These are phyloP conservation scores for Catamblyrhynchus diadema DNA, from an alignment of 2,797 vertebrate genomes.

Conservation along the genomic window DNA sequence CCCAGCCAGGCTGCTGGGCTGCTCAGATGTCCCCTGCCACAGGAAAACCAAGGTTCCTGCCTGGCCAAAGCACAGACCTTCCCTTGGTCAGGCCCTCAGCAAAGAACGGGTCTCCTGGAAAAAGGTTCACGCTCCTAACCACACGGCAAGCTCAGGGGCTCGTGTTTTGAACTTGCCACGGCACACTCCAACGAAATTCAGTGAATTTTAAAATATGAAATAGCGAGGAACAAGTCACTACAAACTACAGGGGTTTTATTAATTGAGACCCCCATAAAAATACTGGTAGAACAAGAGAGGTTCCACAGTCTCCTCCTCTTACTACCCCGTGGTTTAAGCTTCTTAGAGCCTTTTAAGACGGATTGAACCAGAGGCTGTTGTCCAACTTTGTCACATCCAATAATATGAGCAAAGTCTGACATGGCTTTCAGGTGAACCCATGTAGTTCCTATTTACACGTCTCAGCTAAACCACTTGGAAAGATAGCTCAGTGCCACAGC, in stretches of 20 bases:
- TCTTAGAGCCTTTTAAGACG: conserved; percentile 56
- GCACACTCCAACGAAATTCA: rapidly evolving
- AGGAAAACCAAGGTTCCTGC: background rate
- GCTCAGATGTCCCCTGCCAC: rapidly evolving
- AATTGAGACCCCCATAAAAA: background rate
- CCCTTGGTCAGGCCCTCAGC: background rate
- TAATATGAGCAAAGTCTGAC: conserved; percentile 41
- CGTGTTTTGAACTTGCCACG: rapidly evolving
- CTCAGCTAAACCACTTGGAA: conserved; percentile 26
- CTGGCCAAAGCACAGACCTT: background rate
- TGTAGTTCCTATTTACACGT: conserved; percentile 30
- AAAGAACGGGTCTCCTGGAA: background rate
- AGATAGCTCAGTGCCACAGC: background rate
- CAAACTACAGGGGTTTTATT: background rate
- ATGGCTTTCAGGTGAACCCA: conserved; percentile 66
- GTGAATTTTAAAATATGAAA: background rate
- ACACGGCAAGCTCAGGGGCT: background rate
- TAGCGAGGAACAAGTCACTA: background rate
- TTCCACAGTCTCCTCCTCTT: conserved; percentile 37
- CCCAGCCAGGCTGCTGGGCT: background rate
- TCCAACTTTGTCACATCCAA: conserved; percentile 66
- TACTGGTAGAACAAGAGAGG: background rate
- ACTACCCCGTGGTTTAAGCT: conserved; percentile 52
- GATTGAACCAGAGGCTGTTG: conserved; percentile 58
- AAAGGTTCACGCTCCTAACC: background rate